Conservation (phyloP, 2,113 vertebrate species). For the Gymnocephalus cernua region DNA sequence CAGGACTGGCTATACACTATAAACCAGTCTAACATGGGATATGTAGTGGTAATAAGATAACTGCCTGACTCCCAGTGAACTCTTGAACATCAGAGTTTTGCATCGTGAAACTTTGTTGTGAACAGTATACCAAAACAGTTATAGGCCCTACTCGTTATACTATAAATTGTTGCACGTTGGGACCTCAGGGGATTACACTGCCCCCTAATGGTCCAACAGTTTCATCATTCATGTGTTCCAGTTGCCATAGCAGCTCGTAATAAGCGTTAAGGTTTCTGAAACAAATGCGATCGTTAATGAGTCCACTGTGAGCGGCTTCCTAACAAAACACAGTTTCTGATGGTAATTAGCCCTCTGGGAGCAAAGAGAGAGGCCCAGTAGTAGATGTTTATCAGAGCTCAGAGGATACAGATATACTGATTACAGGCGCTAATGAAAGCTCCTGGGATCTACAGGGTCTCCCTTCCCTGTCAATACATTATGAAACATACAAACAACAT, state of each 20-base stretch:
- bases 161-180: slow-evolving; percentile 10
- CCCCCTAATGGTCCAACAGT: slow-evolving; percentile 8
- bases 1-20: neutral
- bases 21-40: neutral
- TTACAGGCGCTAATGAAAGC: slow-evolving; percentile 6
- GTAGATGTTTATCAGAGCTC: slow-evolving; percentile 15
- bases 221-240: slow-evolving; percentile 28
- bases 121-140: neutral
- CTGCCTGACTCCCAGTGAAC: too few relatives aligned
- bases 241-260: slow-evolving; percentile 32
- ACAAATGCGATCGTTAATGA: slow-evolving; percentile 52
- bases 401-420: neutral
- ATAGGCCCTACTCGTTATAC: too few relatives aligned
- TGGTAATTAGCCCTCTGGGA: slow-evolving; percentile 61
- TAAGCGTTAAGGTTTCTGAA: slow-evolving; percentile 26
- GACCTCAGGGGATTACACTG: slow-evolving; percentile 17
- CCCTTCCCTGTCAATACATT: neutral
- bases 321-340: slow-evolving; percentile 44
- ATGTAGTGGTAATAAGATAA: too few relatives aligned
- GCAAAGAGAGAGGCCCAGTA: neutral
- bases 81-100: neutral
- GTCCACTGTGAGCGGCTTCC: slow-evolving; percentile 31
- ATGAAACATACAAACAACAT: neutral
- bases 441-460: slow-evolving; percentile 2
- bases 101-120: slow-evolving; percentile 5